These are phyloP conservation scores for Ptychodera flava DNA, from an alignment of 35 echinoderm and acorn worm genomes.

Conservation along the genomic window DNA sequence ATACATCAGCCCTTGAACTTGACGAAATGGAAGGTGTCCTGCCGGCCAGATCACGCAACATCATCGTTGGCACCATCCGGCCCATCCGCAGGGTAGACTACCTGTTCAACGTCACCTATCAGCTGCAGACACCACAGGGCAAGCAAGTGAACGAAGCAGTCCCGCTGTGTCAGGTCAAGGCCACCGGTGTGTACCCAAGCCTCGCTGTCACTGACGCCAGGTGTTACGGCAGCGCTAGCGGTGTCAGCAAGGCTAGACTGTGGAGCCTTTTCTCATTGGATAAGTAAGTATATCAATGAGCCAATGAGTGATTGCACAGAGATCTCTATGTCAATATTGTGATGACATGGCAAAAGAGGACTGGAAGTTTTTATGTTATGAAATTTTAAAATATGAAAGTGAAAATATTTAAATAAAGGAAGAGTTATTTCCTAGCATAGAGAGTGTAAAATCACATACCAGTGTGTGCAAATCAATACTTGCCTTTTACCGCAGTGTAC, in stretches of 20 bases:
- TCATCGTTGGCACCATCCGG: slow-evolving; percentile 65
- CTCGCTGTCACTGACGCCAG: slow-evolving; percentile 89
- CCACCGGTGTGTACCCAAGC: slow-evolving; percentile 72
- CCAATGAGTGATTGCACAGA: no score
- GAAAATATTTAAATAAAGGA: no score
- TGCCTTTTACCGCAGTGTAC: no score
- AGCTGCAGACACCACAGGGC: slow-evolving; percentile 50
- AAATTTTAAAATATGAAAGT: no score
- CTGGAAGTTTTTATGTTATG: no score
- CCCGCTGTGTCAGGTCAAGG: slow-evolving; percentile 57
- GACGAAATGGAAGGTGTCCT: slow-evolving; percentile 41
- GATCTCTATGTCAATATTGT: no score
- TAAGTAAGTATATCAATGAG: slow-evolving; percentile 44
- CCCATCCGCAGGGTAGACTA: slow-evolving; percentile 65
- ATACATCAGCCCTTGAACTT: slow-evolving; percentile 61
- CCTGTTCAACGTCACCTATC: slow-evolving; percentile 65
- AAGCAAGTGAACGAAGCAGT: slow-evolving; percentile 21
- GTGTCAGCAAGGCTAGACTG: slow-evolving; percentile 91
- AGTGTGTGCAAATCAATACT: no score
- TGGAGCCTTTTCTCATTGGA: slow-evolving; percentile 95
- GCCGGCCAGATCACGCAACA: slow-evolving; percentile 62
- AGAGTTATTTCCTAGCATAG: no score
- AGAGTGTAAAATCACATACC: no score
- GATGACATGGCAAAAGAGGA: no score
- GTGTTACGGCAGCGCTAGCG: slow-evolving; percentile 93